Conservation (phyloP, 53 echinoderm and acorn worm species). For the Paracentrotus lividus region DNA sequence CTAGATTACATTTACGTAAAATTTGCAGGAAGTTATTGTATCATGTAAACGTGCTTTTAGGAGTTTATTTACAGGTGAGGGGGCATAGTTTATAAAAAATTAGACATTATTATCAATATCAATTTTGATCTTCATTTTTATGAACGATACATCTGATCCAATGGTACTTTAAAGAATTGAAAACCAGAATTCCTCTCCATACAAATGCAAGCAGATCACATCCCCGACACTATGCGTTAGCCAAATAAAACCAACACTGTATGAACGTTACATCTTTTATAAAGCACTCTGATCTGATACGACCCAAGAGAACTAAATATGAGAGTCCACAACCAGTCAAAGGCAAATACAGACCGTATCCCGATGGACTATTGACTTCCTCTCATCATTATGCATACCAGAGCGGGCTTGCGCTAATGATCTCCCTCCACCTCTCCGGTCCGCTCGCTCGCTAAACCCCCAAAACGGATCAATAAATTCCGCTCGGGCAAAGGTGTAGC, state of each 20-base stretch:
- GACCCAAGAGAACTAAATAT: slow-evolving; percentile 3
- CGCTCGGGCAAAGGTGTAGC: slow-evolving; percentile 51
- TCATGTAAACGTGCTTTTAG: too few species aligned
- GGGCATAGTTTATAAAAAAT: too few species aligned
- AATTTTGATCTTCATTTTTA: too few species aligned
- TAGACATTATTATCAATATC: too few species aligned
- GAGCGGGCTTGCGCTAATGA: slow-evolving; percentile 4
- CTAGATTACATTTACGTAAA: background rate
- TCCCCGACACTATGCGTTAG: too few species aligned
- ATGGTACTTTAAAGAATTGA: too few species aligned
- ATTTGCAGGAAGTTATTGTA: too few species aligned
- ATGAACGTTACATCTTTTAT: background rate
- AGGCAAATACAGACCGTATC: background rate
- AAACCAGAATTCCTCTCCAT: too few species aligned
- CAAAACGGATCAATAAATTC: slow-evolving; percentile 48
- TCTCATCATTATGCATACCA: slow-evolving; percentile 14
- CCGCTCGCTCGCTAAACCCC: background rate
- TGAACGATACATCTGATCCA: too few species aligned
- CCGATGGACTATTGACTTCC: too few species aligned
- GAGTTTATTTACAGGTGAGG: too few species aligned
- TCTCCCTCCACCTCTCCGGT: background rate
- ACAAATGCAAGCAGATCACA: too few species aligned
- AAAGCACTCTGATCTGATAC: background rate
- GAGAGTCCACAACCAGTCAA: background rate
- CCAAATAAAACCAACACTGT: background rate